Evolutionary conservation across 2,888 invertebrate species (phyloP).

Genomic region (Cephus sareptanus): DNA sequence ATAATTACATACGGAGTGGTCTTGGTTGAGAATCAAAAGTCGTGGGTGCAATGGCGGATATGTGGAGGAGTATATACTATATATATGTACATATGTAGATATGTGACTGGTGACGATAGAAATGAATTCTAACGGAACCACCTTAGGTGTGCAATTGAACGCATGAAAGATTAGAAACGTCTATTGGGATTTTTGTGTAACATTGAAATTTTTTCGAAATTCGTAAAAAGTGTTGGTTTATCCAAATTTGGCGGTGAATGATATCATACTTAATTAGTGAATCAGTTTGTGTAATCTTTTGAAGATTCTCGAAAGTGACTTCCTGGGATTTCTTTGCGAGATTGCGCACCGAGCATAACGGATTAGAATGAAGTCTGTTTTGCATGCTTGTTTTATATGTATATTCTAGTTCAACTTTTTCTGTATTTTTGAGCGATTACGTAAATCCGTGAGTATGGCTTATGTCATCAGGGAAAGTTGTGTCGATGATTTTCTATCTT

Average conservation of each 20-base stretch:
- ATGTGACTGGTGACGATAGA: neutral
- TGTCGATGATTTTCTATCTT: no score
- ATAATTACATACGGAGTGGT: neutral
- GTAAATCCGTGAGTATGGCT: conserved; percentile 10
- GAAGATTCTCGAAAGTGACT: neutral
- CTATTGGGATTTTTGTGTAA: no score
- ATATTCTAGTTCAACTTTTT: neutral
- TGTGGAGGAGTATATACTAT: neutral
- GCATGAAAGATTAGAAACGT: no score
- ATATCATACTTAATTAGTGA: no score
- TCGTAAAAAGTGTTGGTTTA: no score
- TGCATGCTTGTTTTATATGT: conserved; percentile 4
- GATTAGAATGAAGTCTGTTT: neutral
- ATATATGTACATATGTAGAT: neutral
- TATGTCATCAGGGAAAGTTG: conserved; percentile 19
- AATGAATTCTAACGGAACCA: conserved; percentile 11
- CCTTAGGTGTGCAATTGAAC: conserved; percentile 1
- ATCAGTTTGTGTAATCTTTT: no score
- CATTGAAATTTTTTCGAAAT: no score
- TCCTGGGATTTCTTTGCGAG: neutral
- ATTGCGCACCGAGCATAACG: neutral
- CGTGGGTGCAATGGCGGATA: no score
- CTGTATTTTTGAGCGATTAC: conserved; percentile 4
- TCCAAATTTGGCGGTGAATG: no score
- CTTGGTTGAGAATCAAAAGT: no score